Evolutionary conservation across 1,140 invertebrate genomes (phyloP).

Genomic region (Phortica variegata): DNA sequence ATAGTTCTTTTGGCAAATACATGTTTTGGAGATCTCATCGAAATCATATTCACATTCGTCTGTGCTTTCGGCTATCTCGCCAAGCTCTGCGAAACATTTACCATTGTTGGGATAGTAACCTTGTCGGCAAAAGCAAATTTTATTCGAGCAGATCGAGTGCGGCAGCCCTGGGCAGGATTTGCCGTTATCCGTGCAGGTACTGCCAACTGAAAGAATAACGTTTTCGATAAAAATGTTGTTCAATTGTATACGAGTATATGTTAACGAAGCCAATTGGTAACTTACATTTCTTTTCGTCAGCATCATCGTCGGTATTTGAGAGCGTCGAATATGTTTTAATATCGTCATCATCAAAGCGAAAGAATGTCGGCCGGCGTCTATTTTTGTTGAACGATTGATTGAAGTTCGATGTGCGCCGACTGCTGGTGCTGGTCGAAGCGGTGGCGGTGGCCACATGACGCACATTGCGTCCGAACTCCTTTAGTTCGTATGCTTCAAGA

Average conservation of each 20-base stretch:
- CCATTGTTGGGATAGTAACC: conserved; percentile 47
- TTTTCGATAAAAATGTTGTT: not conserved
- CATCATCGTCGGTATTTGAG: conserved; percentile 46
- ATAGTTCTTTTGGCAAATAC: conserved; percentile 53
- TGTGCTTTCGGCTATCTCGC: conserved; percentile 53
- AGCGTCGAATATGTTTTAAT: conserved; percentile 48
- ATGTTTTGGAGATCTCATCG: conserved; percentile 44
- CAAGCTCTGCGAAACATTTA: conserved; percentile 54
- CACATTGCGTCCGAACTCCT: conserved; percentile 30
- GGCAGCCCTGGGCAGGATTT: conserved; percentile 40
- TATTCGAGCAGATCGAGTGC: conserved; percentile 45
- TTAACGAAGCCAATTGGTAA: no score
- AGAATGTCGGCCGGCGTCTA: conserved; percentile 33
- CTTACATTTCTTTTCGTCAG: conserved; percentile 44
- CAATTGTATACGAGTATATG: no score
- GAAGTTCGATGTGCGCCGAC: conserved; percentile 31
- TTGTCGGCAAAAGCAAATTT: conserved; percentile 39
- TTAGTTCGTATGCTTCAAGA: conserved; percentile 44
- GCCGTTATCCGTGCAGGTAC: conserved; percentile 43
- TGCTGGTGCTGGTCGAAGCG: conserved; percentile 29
- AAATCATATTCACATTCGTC: conserved; percentile 50
- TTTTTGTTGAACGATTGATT: conserved; percentile 14
- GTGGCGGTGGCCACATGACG: conserved; percentile 37
- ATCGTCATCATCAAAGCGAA: conserved; percentile 47
- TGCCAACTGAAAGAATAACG: conserved; percentile 31